Base-by-base conservation (phyloP, 2,113 vertebrate species). In the Platysternon megacephalum region DNA sequence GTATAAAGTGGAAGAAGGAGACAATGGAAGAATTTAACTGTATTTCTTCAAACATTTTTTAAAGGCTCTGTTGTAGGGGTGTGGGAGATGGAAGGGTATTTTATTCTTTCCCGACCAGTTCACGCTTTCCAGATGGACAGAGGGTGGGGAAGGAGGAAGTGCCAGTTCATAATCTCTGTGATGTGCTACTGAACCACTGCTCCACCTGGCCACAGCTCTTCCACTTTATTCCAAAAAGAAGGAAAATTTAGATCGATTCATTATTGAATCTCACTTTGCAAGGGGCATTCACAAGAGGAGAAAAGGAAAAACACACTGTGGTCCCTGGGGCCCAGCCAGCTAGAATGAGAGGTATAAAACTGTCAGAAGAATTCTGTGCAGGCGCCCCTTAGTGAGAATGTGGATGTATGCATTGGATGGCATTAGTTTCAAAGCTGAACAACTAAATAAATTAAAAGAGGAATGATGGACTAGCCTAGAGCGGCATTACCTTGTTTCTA, bases 401-500 rank as follows among this genome's bases (percentile, higher is more conserved):
- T 87, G 93, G 85, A 94, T 84, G 86, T 97, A 85, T 98, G 85
- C 85, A 95, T 86, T 82, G 92, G 81, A 89, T 79, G 90, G 90
- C 95, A 79, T 79, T 80, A 93, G 86, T 91, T 93, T 96, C 90
- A 78, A 68, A 87, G 89, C 4, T 51, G 92, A 97, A 94, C 8
- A 21, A 79, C 56, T 72, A 48, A 14, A 32, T 51, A 17, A n/a
- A 6, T 4, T 1, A 11, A 17, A 19, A 51, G 52, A 42, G 74
- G 78, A 89, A 87, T 91, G 91, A 97, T 39, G 84, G 93, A 92
- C 97, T 92, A 87, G 49, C 83, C 91, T 95, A 93, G 11, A 12
- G 91, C 91, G 90, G 93, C 87, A 97, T 89, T 97, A 92, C 97
- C 96, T 97, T 93, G 58, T 94, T 98, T 97, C 92, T 90, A 93